A percentile compares a stretch with the other conserved stretches of the same genome.
Evolutionary conservation across 2,113 vertebrate genomes (phyloP).

Genomic region (Meleagris gallopavo): DNA sequence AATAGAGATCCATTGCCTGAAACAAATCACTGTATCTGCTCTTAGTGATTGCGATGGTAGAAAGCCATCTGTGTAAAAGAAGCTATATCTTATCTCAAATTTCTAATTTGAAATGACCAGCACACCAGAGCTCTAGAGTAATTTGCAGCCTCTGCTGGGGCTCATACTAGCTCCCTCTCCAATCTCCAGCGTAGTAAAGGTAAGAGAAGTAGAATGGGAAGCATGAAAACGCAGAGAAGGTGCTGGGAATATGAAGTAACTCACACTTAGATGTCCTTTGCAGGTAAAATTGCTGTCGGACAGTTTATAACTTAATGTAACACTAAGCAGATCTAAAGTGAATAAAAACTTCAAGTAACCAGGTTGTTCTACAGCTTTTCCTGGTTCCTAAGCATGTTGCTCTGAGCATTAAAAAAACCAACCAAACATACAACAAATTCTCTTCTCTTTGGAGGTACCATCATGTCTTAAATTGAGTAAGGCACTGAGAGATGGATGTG

Average conservation of each 20-base stretch:
- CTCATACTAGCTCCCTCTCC: background rate
- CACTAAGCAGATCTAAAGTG: background rate
- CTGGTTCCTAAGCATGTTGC: fast-evolving
- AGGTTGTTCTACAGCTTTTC: background rate
- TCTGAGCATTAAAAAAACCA: background rate
- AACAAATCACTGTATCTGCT: background rate
- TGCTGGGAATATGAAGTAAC: background rate
- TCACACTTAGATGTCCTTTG: background rate
- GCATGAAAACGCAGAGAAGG: background rate
- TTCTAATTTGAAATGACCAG: background rate
- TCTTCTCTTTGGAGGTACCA: background rate
- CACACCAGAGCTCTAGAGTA: background rate
- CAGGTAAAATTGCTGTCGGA: background rate
- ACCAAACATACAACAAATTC: background rate
- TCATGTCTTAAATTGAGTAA: background rate
- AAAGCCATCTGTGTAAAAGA: background rate
- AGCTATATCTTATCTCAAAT: background rate
- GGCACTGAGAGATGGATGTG: fast-evolving
- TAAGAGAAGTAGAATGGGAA: background rate
- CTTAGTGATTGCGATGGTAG: background rate
- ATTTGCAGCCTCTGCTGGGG: background rate
- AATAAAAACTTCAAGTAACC: background rate
- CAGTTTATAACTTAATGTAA: background rate
- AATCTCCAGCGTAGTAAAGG: background rate
- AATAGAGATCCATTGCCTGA: background rate